Evolutionary conservation across 2,888 invertebrate species (phyloP).

Genomic region (Callinectes sapidus): DNA sequence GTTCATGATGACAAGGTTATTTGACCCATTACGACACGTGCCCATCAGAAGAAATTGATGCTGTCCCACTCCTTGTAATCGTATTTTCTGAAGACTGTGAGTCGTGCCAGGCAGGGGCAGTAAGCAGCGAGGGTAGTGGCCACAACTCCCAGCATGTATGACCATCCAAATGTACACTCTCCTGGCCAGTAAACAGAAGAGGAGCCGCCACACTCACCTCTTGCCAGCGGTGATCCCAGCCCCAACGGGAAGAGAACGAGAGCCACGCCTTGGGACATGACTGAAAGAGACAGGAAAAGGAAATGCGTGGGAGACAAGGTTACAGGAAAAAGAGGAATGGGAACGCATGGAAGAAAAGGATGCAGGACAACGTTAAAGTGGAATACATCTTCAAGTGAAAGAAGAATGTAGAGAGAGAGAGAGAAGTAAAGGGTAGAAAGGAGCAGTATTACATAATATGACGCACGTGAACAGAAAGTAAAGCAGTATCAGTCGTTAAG

Average conservation of each 20-base stretch:
- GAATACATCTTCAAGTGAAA: background rate
- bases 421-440: background rate
- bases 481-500: background rate
- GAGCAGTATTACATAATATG: background rate
- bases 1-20: background rate
- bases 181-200: slow-evolving; percentile 66
- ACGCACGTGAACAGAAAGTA: background rate
- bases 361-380: no score
- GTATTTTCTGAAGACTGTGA: slow-evolving; percentile 55
- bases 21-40: background rate
- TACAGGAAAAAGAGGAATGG: background rate
- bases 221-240: slow-evolving; percentile 57
- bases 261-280: slow-evolving; percentile 64
- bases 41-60: slow-evolving; percentile 59
- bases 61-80: slow-evolving; percentile 59
- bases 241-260: slow-evolving; percentile 63
- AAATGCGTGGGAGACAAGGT: background rate
- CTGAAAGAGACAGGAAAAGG: slow-evolving; percentile 23
- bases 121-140: slow-evolving; percentile 63
- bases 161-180: slow-evolving; percentile 61
- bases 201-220: slow-evolving; percentile 58
- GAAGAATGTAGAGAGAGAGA: background rate
- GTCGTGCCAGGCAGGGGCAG: slow-evolving; percentile 67
- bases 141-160: slow-evolving; percentile 53
- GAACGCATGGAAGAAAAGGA: background rate